Percentiles rank a stretch among this genome's conserved stretches.
These are phyloP conservation scores for Catocala fraxini DNA, from an alignment of 2,888 invertebrate genomes.

Conservation along the genomic window DNA sequence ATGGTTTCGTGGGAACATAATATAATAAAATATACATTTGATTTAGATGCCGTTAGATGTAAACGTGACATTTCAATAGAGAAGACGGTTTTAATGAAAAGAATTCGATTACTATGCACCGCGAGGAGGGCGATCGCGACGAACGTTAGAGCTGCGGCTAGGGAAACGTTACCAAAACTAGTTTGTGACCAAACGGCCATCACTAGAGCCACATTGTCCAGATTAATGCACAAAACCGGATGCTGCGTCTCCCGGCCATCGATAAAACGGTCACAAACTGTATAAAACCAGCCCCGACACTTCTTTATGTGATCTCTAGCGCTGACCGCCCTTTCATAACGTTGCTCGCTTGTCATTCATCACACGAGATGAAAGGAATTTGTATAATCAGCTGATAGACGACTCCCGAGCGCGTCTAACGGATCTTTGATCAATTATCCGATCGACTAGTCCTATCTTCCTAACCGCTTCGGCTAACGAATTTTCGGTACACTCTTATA, in stretches of 20 bases:
- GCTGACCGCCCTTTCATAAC: slow-evolving; percentile 72
- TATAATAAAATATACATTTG: slow-evolving; percentile 27
- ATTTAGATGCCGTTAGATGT: slow-evolving; percentile 62
- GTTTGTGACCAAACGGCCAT: slow-evolving; percentile 79
- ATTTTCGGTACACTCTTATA: slow-evolving; percentile 69
- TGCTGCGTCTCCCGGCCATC: slow-evolving; percentile 80
- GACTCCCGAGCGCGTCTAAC: slow-evolving; percentile 64
- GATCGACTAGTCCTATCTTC: slow-evolving; percentile 64
- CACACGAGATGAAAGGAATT: slow-evolving; percentile 77
- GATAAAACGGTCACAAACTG: slow-evolving; percentile 79
- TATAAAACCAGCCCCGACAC: slow-evolving; percentile 77
- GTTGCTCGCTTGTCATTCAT: slow-evolving; percentile 73
- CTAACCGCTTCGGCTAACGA: slow-evolving; percentile 63
- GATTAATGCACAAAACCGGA: slow-evolving; percentile 84
- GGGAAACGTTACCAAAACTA: slow-evolving; percentile 80
- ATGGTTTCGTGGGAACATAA: slow-evolving; percentile 45
- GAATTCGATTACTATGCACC: slow-evolving; percentile 83
- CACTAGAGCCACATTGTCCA: slow-evolving; percentile 79
- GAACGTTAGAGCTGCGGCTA: slow-evolving; percentile 63
- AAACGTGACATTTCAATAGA: slow-evolving; percentile 73
- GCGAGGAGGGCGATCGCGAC: slow-evolving; percentile 50
- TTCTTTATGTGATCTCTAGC: slow-evolving; percentile 76
- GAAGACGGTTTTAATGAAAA: slow-evolving; percentile 72
- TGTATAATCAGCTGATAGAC: slow-evolving; percentile 79
- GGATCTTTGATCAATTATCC: slow-evolving; percentile 81